Evolutionary conservation across 2,888 invertebrate genomes (phyloP), one percentile per base, ranked within the genome.

Genomic region (Chymomyza amoena): DNA sequence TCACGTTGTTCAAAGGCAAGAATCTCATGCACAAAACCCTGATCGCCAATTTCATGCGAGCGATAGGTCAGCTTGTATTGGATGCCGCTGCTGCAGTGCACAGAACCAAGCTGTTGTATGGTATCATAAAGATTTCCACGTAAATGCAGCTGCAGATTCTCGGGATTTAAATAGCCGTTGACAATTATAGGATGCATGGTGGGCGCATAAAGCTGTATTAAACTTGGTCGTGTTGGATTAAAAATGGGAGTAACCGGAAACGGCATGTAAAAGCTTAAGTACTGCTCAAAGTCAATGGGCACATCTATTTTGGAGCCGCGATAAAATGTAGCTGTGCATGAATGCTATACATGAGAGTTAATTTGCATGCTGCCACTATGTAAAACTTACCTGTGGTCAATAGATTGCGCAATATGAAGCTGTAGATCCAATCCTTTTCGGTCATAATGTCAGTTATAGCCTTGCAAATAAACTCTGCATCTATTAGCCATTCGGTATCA

Each of bases 21-120:
- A 4, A 81, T 81, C 63, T 81, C 81, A 20, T 81, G 81, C 13
- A 84, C 77, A 16, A 81, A 81, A 25, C 81, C 81, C 70, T 81
- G 81, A 66, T 81, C 81, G 0, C 81, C 81, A n/a, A 84, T 81
- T 56, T 81, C 81, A 18, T 77, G 79, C 3, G 81, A 84, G 52
- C 81, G 77, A 57, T 81, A 81, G 60, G 28, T 77, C 1, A 81
- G 61, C 57, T 52, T 69, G 61, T 84, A 81, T 6, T 64, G 60
- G 2, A 74, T 61, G 0, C 81, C 84, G 16, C 70, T 77, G n/a
- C 64, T 61, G 36, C 81, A 81, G 18, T 20, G 10, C 7, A 81
- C 60, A 39, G 7, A 25, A 32, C 69, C 67, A 20, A 81, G 57
- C 1, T 64, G 71, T 2, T 50, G 45, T 9, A 81, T 81, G 3